Base-by-base conservation (phyloP, 2,888 invertebrate species). In the Nasonia oneida region DNA sequence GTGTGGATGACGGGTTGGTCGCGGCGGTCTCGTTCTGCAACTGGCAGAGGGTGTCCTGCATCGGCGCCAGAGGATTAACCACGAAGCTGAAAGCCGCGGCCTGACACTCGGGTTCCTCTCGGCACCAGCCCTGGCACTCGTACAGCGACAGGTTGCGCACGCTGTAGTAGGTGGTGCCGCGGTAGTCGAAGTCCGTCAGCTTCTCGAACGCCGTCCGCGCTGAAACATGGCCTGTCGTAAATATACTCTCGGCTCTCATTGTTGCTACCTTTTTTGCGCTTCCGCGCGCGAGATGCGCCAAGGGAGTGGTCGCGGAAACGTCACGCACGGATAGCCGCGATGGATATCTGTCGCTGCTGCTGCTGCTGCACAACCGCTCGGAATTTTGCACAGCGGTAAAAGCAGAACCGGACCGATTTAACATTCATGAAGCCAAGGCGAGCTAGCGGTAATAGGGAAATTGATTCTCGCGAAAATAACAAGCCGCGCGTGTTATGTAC, bases 51-150 rank as follows among this genome's bases (percentile, higher is more conserved):
- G 98, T 98, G 93, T 98, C 98, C 94, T 98, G 98, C 84, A 97
- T 96, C 1, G 98, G 98, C 87, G 98, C 97, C 91, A 98, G 93
- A 12, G 98, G 98, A 93, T 98, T 98, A 87, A 98, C 95, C 64
- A 98, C 98, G 94, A 98, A 98, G 94, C 98, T 98, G 93, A 98
- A 98, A 3, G 98, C 97, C 6, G 98, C 98, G 2, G 98, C 98
- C 91, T 97, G 97, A 91, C 98, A 98, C 91, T 98, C 98, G 0
- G 97, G 96, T 91, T 98, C 98, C 92, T 98, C 98, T 78, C 98
- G 95, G 93, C 98, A 98, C 98, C 98, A 98, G 53, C 98, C 98
- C 93, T 98, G 98, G 93, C 98, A 98, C 94, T 98, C 98, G 94
- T 98, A 98, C 75, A 98, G 94, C 23, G 98, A 97, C 71, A 98